phyloP scores from a whole-genome alignment of 1,140 invertebrate species.

The fruit fly (Drosophila melanogaster) region DNA sequence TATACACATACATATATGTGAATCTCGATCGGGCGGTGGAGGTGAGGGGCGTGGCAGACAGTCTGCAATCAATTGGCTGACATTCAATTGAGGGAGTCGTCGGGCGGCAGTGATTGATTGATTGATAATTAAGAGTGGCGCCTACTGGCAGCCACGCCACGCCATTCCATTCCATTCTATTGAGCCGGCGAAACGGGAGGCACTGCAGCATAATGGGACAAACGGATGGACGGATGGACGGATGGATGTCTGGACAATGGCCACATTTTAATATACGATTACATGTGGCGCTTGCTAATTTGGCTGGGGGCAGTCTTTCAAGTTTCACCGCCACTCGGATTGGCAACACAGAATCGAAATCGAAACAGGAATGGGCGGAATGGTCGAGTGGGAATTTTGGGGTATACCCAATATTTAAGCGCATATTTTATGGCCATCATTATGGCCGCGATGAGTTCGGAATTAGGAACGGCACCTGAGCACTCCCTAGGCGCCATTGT shows the following conservation, averaged over 20 bases:
- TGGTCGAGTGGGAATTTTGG: conserved; percentile 33
- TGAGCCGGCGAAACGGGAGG: conserved; percentile 17
- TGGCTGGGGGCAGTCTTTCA: conserved; percentile 51
- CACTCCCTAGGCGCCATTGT: conserved; percentile 51
- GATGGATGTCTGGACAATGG: conserved; percentile 17
- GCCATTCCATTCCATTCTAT: background rate
- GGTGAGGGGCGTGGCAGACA: conserved; percentile 10
- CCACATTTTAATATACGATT: conserved; percentile 64
- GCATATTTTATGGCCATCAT: conserved; percentile 59
- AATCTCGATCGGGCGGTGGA: conserved; percentile 2
- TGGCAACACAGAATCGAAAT: conserved; percentile 20
- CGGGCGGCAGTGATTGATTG: conserved; percentile 72
- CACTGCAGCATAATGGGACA: conserved; percentile 63
- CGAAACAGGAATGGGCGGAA: conserved; percentile 30
- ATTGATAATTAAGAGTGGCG: conserved; percentile 82
- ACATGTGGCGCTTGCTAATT: conserved; percentile 78
- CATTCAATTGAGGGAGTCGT: conserved; percentile 71
- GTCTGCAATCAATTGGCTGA: conserved; percentile 61
- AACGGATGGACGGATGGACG: background rate
- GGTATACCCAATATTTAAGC: conserved; percentile 50
- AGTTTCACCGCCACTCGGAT: conserved; percentile 54
- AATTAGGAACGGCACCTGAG: conserved; percentile 62
- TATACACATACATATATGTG: background rate
- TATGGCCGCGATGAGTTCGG: conserved; percentile 48
- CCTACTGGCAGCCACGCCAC: conserved; percentile 38